Percentiles rank a stretch among this genome's conserved stretches.
phyloP scores from a whole-genome alignment of 1,140 invertebrate genomes.

The Penaeus indicus region DNA sequence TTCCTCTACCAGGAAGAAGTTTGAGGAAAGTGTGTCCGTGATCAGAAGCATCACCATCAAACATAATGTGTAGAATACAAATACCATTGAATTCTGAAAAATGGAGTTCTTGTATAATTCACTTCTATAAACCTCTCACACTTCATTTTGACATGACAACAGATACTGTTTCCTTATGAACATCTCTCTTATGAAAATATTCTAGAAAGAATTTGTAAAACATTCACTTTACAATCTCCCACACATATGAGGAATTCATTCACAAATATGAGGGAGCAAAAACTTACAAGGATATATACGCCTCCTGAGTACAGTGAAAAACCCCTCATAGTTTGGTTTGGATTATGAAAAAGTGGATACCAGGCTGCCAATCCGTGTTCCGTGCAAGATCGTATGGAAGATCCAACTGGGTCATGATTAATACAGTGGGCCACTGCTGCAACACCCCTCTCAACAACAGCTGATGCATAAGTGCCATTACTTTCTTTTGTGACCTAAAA shows the following conservation, averaged over 20 bases:
- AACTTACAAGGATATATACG: conserved; percentile 96
- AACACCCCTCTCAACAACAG: conserved; percentile 82
- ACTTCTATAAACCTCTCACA: neutral
- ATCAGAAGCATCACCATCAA: conserved; percentile 85
- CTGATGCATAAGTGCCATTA: conserved; percentile 82
- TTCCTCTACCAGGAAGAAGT: conserved; percentile 78
- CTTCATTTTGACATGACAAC: too few relatives aligned
- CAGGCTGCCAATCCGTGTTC: conserved; percentile 88
- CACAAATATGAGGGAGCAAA: neutral
- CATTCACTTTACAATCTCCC: too few relatives aligned
- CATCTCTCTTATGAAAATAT: too few relatives aligned
- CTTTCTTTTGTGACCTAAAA: conserved; percentile 78
- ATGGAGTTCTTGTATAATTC: conserved; percentile 35
- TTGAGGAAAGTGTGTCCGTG: conserved; percentile 78
- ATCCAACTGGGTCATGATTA: conserved; percentile 83
- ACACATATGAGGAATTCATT: too few relatives aligned
- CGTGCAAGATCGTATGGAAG: conserved; percentile 83
- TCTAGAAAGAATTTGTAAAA: too few relatives aligned
- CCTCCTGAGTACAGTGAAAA: conserved; percentile 95
- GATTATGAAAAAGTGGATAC: conserved; percentile 96
- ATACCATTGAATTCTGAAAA: conserved; percentile 90
- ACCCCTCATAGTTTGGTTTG: conserved; percentile 90
- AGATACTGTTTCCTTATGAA: too few relatives aligned
- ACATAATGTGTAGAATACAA: conserved; percentile 90
- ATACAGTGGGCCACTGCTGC: conserved; percentile 82